Percentiles rank a stretch among this genome's conserved stretches.
These are phyloP conservation scores for Drosophila borborema DNA, from an alignment of 2,888 invertebrate species.

Conservation along the genomic window DNA sequence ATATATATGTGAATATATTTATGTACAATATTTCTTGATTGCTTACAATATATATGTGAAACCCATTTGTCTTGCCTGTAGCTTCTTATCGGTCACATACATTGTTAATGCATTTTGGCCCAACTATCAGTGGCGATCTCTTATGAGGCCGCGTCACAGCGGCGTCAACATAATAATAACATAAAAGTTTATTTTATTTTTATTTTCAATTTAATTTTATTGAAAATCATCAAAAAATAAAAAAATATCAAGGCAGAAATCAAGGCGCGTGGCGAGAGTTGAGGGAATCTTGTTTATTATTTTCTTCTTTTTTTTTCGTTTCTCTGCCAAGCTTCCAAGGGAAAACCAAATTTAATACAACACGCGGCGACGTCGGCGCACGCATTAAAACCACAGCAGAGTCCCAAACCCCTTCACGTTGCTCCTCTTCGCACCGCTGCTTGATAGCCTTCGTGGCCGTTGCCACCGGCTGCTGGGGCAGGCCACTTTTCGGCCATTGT, in stretches of 20 bases:
- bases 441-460: constrained; percentile 67
- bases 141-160: constrained; percentile 36
- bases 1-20: background rate
- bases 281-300: constrained; percentile 44
- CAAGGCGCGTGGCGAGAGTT: constrained; percentile 65
- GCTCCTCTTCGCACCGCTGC: background rate
- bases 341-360: constrained; percentile 70
- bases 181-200: constrained; percentile 81
- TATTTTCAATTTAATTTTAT: constrained; percentile 83
- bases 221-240: constrained; percentile 73
- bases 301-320: background rate
- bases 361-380: constrained; percentile 37
- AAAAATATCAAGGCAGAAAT: constrained; percentile 59
- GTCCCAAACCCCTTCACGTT: background rate
- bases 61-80: background rate
- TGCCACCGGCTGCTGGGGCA: constrained; percentile 59
- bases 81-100: constrained; percentile 17
- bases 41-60: background rate
- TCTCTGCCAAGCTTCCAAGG: constrained; percentile 33
- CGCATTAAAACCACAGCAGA: constrained; percentile 71
- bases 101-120: constrained; percentile 42
- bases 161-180: constrained; percentile 79
- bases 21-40: constrained; percentile 3
- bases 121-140: constrained; percentile 48
- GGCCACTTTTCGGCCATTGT: constrained; percentile 78